These are phyloP conservation scores for Cataglyphis rosenhaueri DNA, from an alignment of 2,888 invertebrate genomes.

Conservation along the genomic window DNA sequence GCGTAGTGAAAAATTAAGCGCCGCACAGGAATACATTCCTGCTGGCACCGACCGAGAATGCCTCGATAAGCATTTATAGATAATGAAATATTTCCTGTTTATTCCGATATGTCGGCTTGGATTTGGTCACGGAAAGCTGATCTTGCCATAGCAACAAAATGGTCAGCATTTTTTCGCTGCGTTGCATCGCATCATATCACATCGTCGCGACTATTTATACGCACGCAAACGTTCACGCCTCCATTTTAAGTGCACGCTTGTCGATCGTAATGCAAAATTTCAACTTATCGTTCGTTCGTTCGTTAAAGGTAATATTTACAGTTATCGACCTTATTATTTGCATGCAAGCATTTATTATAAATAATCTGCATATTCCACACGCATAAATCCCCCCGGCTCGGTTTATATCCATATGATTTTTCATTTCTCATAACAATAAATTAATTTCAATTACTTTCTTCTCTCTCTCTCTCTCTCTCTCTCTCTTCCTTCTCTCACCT, in stretches of 20 bases:
- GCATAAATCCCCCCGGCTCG: background rate
- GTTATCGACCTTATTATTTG: slow-evolving; percentile 49
- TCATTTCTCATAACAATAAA: background rate
- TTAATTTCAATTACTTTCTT: background rate
- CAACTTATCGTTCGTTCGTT: slow-evolving; percentile 47
- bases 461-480: no score
- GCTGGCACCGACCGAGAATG: background rate
- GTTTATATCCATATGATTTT: background rate
- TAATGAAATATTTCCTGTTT: slow-evolving; percentile 33
- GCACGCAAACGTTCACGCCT: slow-evolving; percentile 31
- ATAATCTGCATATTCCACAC: slow-evolving; percentile 40
- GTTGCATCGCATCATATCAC: background rate
- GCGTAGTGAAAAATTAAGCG: slow-evolving; percentile 30
- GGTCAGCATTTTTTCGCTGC: slow-evolving; percentile 46
- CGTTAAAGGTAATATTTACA: slow-evolving; percentile 62
- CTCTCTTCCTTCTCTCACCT: no score
- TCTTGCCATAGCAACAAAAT: slow-evolving; percentile 33
- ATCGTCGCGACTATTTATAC: slow-evolving; percentile 8
- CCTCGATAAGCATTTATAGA: slow-evolving; percentile 39
- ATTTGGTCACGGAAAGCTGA: slow-evolving; percentile 39
- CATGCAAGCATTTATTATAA: slow-evolving; percentile 31
- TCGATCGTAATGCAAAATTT: slow-evolving; percentile 58
- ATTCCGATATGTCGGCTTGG: background rate
- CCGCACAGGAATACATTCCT: background rate
- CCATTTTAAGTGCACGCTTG: slow-evolving; percentile 31